Percentiles rank a stretch among this genome's conserved stretches.
Conservation (phyloP, 2,797 vertebrate genomes). For the Yasuhikotakia modesta region DNA sequence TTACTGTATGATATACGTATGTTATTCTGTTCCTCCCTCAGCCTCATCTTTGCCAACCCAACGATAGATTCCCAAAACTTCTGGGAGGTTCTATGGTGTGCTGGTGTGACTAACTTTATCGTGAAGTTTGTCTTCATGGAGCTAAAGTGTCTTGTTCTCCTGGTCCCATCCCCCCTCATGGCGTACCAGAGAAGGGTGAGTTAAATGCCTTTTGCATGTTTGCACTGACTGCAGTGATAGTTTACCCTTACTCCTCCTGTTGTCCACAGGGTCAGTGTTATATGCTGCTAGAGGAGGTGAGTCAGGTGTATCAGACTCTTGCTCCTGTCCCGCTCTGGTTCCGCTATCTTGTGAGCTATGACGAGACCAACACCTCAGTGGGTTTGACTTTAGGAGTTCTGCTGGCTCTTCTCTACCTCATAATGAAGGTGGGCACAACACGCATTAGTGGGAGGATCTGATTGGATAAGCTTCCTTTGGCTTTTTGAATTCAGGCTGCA, state of each 20-base stretch:
- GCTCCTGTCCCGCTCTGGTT: slow-evolving; percentile 92
- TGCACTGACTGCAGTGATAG: background rate
- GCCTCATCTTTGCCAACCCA: slow-evolving; percentile 91
- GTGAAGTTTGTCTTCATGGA: slow-evolving; percentile 95
- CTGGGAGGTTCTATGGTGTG: slow-evolving; percentile 95
- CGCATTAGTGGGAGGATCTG: background rate
- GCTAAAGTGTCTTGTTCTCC: slow-evolving; percentile 94
- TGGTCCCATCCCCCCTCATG: slow-evolving; percentile 86
- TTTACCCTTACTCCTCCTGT: slow-evolving; percentile 30
- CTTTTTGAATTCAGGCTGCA: background rate
- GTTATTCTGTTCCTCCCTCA: slow-evolving; percentile 62
- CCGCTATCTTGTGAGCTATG: slow-evolving; percentile 85
- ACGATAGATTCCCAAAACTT: slow-evolving; percentile 82
- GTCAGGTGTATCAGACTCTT: slow-evolving; percentile 87
- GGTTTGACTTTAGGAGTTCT: slow-evolving; percentile 86
- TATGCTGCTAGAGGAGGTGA: slow-evolving; percentile 91
- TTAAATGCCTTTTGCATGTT: background rate
- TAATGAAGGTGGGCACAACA: slow-evolving; percentile 83
- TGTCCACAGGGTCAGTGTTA: slow-evolving; percentile 87
- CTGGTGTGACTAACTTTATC: slow-evolving; percentile 90
- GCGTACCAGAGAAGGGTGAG: slow-evolving; percentile 89
- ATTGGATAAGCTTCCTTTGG: background rate
- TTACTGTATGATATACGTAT: background rate
- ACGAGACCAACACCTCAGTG: slow-evolving; percentile 78
- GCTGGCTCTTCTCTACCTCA: slow-evolving; percentile 93